Evolutionary conservation across 2,113 vertebrate genomes (phyloP).

Genomic region (Paradoxurus hermaphroditus): DNA sequence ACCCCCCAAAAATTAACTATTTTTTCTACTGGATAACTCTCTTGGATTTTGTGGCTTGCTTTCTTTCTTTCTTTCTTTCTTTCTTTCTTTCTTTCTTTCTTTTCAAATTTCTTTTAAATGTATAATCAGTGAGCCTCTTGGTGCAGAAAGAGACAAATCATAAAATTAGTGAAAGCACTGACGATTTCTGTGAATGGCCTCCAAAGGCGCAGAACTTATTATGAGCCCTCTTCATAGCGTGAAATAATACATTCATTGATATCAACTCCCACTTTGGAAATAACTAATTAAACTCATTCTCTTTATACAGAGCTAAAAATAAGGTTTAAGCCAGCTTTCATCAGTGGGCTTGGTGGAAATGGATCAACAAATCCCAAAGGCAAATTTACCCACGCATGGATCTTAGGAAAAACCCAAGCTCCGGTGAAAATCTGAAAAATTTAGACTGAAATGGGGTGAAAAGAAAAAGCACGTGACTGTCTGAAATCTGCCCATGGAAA

Average conservation of each 20-base stretch:
- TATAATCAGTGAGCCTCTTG: background rate
- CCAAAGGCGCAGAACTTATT: background rate
- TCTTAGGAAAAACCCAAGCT: background rate
- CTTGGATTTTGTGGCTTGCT: background rate
- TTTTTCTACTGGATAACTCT: conserved; percentile 8
- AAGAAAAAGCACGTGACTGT: background rate
- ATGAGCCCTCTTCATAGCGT: background rate
- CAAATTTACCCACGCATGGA: background rate
- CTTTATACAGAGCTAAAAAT: background rate
- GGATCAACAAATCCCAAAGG: conserved; percentile 8
- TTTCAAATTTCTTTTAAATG: background rate
- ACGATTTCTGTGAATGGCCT: background rate
- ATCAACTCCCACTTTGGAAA: background rate
- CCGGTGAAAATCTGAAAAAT: background rate
- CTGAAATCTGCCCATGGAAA: background rate
- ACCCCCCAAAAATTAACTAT: conserved; percentile 21
- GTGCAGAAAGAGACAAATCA: background rate
- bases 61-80: background rate
- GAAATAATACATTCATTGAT: background rate
- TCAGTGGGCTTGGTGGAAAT: background rate
- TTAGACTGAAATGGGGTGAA: background rate
- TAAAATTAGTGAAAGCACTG: background rate
- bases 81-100: background rate
- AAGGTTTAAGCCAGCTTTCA: background rate
- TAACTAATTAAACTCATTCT: conserved; percentile 38